Conservation (phyloP, 2,113 vertebrate genomes). For the Trogon melanurus region DNA sequence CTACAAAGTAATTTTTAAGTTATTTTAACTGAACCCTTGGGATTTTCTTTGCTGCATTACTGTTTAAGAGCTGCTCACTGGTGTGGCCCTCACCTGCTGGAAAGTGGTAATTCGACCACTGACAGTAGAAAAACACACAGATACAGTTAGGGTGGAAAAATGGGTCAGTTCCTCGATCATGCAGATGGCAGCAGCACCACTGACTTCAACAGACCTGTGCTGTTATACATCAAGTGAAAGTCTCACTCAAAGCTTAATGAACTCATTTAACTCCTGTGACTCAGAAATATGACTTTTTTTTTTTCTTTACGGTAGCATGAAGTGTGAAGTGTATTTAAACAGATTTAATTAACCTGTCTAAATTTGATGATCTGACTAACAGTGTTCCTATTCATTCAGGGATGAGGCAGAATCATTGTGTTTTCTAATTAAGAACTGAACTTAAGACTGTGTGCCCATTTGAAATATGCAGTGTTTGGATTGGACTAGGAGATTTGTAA, state of each 20-base stretch:
- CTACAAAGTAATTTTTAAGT: neutral
- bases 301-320: neutral
- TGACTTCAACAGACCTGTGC: neutral
- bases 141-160: neutral
- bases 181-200: neutral
- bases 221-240: neutral
- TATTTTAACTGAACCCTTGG: neutral
- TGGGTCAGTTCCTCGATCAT: neutral
- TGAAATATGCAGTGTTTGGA: neutral
- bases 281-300: neutral
- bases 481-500: neutral
- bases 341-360: constrained; percentile 45
- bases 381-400: constrained; percentile 25
- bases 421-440: constrained; percentile 44
- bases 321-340: neutral
- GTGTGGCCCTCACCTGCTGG: neutral
- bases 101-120: neutral
- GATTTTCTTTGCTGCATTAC: neutral
- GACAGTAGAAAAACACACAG: neutral
- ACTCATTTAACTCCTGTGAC: neutral
- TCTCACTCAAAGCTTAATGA: constrained; percentile 21
- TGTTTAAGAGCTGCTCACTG: neutral
- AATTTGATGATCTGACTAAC: constrained; percentile 31
- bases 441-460: neutral
- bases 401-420: neutral